Base-by-base conservation (phyloP, 2,888 invertebrate genomes). In the Parasteatoda lunata region DNA sequence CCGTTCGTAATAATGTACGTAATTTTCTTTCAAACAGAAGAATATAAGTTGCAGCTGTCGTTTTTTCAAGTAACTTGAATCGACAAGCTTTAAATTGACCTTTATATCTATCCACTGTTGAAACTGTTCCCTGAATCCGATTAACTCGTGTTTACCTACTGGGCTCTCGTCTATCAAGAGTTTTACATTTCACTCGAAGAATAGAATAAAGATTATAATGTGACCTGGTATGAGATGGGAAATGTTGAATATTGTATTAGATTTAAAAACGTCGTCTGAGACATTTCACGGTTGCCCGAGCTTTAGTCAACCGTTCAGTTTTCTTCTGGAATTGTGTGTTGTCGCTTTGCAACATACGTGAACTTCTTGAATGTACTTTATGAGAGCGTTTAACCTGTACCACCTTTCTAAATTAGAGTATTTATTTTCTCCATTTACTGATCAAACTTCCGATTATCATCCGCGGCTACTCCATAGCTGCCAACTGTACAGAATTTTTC, bases 231-330 rank as follows among this genome's bases (percentile, higher is more conserved):
- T n/a, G 11, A n/a, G 59, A 59, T 59, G 59, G 8, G 59, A 59
- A 59, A n/a, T 5, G 59, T 7, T 59, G 30, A 30, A 30, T 59
- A 59, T 59, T 59, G 59, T 59, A n/a, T 59, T 59, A 59, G 9
- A 59, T 59, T n/a, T 13, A 59, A 59, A 59, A 9, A 59, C 59
- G n/a, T 13, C 13, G 54, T 59, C 59, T 59, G 59, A 59, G 59
- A 59, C 59, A 59, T 59, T 59, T 59, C 59, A 59, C 59, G 59
- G 59, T 59, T 59, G 59, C 59, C 4, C 59, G 59, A n/a, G 9
- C n/a, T 59, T n/a, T 59, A 59, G 59, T 59, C 59, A 59, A n/a
- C 11, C 59, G 59, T 59, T 59, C 59, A 59, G n/a, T 59, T 59
- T 9, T n/a, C 8, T 59, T 30, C 30, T 30, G 30, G 30, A 30